Evolutionary conservation across 2,797 vertebrate species (phyloP).

Genomic region (Dipus sagitta): DNA sequence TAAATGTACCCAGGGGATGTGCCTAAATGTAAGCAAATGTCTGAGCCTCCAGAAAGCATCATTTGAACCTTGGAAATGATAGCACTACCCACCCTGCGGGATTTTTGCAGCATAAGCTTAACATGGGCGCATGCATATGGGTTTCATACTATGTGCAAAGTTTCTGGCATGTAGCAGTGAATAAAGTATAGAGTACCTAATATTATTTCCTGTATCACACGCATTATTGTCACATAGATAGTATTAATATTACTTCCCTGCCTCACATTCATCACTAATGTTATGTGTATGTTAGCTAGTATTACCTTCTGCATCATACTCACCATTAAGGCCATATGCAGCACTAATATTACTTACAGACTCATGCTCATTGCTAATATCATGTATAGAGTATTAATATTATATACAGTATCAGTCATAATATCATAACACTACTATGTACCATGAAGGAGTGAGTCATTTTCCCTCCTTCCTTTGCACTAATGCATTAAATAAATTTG

Average conservation of each 20-base stretch:
- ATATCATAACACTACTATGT: not conserved
- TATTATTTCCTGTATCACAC: not conserved
- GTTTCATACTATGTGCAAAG: not conserved
- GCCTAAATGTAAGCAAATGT: conserved; percentile 46
- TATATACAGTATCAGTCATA: not conserved
- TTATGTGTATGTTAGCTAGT: no score
- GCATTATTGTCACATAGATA: not conserved
- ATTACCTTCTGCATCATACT: no score
- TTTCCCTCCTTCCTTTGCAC: conserved; percentile 6
- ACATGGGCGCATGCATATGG: not conserved
- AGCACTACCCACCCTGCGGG: not conserved
- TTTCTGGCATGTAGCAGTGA: not conserved
- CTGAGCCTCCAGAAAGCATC: not conserved
- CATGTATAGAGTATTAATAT: no score
- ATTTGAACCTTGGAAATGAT: conserved; percentile 4
- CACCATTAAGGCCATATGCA: no score
- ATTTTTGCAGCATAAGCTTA: not conserved
- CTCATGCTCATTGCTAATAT: no score
- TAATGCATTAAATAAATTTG: conserved; percentile 13
- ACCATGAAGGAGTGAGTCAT: not conserved
- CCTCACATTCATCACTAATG: no score
- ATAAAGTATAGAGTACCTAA: not conserved
- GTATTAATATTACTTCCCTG: no score
- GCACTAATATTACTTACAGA: no score
- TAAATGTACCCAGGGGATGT: not conserved